Conservation (phyloP, 2,797 vertebrate genomes). For the Sebastes iracundus region DNA sequence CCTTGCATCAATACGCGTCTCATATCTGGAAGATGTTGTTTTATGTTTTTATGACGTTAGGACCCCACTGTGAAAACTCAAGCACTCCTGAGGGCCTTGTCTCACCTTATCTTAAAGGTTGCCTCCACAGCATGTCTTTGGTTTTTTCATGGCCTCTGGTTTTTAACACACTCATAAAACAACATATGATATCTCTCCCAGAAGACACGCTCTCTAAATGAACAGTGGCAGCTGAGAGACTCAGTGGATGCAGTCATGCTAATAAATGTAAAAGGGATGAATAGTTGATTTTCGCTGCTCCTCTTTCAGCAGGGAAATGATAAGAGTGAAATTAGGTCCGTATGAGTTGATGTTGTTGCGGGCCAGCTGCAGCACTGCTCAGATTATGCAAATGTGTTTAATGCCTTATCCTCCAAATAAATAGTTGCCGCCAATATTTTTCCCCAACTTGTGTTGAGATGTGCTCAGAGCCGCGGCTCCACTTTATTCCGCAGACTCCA, state of each 20-base stretch:
- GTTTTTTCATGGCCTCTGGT: constrained; percentile 41
- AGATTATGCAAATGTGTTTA: constrained; percentile 75
- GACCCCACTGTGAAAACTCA: constrained; percentile 20
- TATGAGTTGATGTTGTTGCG: constrained; percentile 55
- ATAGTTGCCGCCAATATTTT: constrained; percentile 59
- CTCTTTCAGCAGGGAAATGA: constrained; percentile 54
- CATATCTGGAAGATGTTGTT: constrained; percentile 20
- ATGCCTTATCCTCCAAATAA: constrained; percentile 69
- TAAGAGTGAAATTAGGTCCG: constrained; percentile 62
- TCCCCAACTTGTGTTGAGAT: constrained; percentile 31
- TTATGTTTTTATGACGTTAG: constrained; percentile 36
- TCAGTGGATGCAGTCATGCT: constrained; percentile 43
- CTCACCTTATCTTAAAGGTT: constrained; percentile 60
- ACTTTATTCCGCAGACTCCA: constrained; percentile 27
- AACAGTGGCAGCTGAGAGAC: constrained; percentile 55
- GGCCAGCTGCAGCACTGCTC: constrained; percentile 61
- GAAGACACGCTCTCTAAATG: constrained; percentile 55
- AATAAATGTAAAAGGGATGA: constrained; percentile 65
- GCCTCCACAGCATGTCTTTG: constrained; percentile 29
- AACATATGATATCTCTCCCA: constrained; percentile 58
- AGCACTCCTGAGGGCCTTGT: constrained; percentile 46
- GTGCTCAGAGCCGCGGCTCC: constrained; percentile 27
- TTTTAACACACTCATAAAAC: constrained; percentile 60
- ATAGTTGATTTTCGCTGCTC: constrained; percentile 40
- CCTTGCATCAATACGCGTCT: constrained; percentile 22